Evolutionary conservation across 2,113 vertebrate genomes (phyloP).

Genomic region (Notothenia coriiceps): DNA sequence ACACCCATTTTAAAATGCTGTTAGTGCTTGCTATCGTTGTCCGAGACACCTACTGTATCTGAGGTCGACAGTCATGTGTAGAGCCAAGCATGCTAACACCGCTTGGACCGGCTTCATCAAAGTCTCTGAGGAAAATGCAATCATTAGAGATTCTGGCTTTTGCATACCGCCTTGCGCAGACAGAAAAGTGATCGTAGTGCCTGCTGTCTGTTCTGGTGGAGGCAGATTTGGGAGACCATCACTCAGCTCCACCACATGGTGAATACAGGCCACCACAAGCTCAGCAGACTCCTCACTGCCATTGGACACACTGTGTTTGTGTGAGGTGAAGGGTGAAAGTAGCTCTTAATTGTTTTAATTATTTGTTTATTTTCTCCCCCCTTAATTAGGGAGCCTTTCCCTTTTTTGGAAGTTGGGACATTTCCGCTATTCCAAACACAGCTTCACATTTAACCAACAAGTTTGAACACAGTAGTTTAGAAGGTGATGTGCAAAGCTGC

Average conservation of each 20-base stretch:
- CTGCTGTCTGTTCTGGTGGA: conserved; percentile 42
- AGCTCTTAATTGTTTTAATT: no score
- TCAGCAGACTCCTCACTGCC: conserved; percentile 9
- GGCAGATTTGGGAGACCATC: conserved; percentile 53
- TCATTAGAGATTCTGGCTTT: not conserved
- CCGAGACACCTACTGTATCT: conserved; percentile 41
- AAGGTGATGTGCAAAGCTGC: conserved; percentile 21
- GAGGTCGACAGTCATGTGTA: conserved; percentile 27
- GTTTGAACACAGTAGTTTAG: conserved; percentile 36
- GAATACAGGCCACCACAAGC: conserved; percentile 65
- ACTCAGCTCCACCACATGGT: conserved; percentile 74
- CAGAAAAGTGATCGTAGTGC: conserved; percentile 5
- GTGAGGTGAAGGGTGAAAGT: not conserved
- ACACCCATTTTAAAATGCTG: conserved; percentile 68
- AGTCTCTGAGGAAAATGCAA: not conserved
- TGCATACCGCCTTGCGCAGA: not conserved
- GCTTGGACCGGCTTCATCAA: conserved; percentile 3
- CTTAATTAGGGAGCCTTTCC: no score
- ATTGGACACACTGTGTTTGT: conserved; percentile 7
- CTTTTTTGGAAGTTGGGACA: not conserved
- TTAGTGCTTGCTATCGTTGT: conserved; percentile 43
- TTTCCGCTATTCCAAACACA: not conserved
- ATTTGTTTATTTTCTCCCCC: no score
- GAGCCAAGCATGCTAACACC: conserved; percentile 24
- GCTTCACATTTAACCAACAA: conserved; percentile 17